Base-by-base conservation (phyloP, 2,888 invertebrate species). In the Pandemis cinnamomeana region DNA sequence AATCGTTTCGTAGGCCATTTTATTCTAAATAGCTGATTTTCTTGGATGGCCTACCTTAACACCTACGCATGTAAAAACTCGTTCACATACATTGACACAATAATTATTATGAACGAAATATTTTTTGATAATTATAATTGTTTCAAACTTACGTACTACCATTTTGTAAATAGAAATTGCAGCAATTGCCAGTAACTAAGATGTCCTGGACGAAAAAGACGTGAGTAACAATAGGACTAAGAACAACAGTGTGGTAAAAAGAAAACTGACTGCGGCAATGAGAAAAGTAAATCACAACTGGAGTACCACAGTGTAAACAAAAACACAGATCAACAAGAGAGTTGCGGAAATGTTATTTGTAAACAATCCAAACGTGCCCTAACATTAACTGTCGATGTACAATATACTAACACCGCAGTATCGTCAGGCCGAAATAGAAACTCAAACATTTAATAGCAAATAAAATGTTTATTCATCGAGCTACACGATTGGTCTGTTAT, bases 1-100 rank as follows among this genome's bases (percentile, higher is more conserved):
- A 89, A 89, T 90, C 86, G 88, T 88, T 85, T 86, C 83, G 80
- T 83, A 79, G 84, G 79, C 84, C 83, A 84, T 86, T 36, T 84
- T 83, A 82, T 83, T 84, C 78, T 81, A 80, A 85, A 83, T 81
- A 83, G 83, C 80, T 83, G 81, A 85, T 87, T 88, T 87, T 83
- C 85, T 86, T 84, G 79, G 79, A 87, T 87, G 82, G 84, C 84
- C 83, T 87, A 15, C 53, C 81, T 83, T 77, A 81, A 84, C 91
- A 83, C 91, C 91, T 87, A 90, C 90, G 85, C 86, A 70, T 67
- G 67, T 75, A 76, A 63, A 71, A 76, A 79, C 78, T 79, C 82
- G 82, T 86, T 83, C 85, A 85, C 86, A 83, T 83, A 82, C 82
- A 83, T 75, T 11, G 2, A 75, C 63, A 13, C 63, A 53, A 67